Conservation (phyloP, 53 echinoderm and acorn worm genomes). For the Arbacia lixula region DNA sequence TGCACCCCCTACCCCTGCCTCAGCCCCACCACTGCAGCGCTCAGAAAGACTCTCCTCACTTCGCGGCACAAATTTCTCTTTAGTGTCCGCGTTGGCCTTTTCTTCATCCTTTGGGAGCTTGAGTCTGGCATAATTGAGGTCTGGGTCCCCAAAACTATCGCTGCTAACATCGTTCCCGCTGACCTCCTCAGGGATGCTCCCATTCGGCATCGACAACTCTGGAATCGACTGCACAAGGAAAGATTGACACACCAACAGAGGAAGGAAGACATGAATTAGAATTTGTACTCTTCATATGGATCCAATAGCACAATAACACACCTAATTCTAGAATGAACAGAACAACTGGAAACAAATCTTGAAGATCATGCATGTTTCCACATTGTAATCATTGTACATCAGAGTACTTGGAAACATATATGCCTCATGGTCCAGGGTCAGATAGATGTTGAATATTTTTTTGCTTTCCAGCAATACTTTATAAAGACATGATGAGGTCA, state of each 20-base stretch:
- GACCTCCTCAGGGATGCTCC: not conserved
- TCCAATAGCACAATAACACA: too few relatives aligned
- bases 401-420: too few relatives aligned
- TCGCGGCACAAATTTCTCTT: not conserved
- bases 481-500: too few relatives aligned
- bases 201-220: not conserved
- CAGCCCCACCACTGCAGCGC: not conserved
- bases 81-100: constrained; percentile 23
- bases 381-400: too few relatives aligned
- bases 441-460: too few relatives aligned
- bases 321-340: too few relatives aligned
- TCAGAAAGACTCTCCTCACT: not conserved
- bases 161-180: not conserved
- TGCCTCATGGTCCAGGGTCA: too few relatives aligned
- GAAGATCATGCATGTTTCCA: too few relatives aligned
- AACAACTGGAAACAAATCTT: too few relatives aligned
- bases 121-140: constrained; percentile 85
- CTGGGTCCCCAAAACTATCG: constrained; percentile 51
- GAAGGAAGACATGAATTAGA: not conserved
- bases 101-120: constrained; percentile 81
- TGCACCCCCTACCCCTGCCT: not conserved
- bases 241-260: not conserved
- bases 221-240: too few relatives aligned
- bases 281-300: too few relatives aligned
- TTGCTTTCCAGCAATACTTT: too few relatives aligned